These are phyloP conservation scores for Illadopsis cleaveri DNA, from an alignment of 2,113 vertebrate species.

Conservation along the genomic window DNA sequence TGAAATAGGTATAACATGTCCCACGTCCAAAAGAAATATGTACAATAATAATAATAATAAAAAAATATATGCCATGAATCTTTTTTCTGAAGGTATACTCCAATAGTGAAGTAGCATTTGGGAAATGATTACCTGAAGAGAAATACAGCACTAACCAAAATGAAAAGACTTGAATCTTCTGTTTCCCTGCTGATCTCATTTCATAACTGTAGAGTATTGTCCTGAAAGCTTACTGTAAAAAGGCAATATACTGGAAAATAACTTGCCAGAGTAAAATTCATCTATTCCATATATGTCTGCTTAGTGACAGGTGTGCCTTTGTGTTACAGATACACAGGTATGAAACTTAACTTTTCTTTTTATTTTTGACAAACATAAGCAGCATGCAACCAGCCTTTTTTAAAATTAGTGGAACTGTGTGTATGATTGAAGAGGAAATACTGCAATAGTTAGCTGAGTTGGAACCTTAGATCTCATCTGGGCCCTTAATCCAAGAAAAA, in stretches of 20 bases:
- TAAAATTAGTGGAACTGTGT: neutral
- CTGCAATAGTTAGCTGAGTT: neutral
- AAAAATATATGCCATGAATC: neutral
- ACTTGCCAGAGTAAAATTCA: neutral
- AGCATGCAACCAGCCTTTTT: neutral
- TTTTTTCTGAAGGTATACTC: neutral
- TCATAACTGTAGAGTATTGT: neutral
- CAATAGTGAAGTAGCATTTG: neutral
- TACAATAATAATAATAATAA: neutral
- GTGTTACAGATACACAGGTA: neutral
- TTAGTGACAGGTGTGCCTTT: neutral
- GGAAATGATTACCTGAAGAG: neutral
- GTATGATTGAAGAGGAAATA: neutral
- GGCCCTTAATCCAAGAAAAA: neutral
- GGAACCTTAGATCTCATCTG: neutral
- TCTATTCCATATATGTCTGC: neutral
- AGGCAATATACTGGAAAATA: neutral
- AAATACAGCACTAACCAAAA: neutral
- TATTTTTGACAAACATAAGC: neutral
- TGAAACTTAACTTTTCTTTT: neutral
- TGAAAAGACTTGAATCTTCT: neutral
- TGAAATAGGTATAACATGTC: too few relatives aligned
- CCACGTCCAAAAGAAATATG: neutral
- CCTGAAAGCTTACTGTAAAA: neutral
- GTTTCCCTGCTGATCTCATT: neutral